Percentiles rank a stretch among this genome's conserved stretches.
phyloP scores from a whole-genome alignment of 1,140 invertebrate species.

The Drosophila bocki region DNA sequence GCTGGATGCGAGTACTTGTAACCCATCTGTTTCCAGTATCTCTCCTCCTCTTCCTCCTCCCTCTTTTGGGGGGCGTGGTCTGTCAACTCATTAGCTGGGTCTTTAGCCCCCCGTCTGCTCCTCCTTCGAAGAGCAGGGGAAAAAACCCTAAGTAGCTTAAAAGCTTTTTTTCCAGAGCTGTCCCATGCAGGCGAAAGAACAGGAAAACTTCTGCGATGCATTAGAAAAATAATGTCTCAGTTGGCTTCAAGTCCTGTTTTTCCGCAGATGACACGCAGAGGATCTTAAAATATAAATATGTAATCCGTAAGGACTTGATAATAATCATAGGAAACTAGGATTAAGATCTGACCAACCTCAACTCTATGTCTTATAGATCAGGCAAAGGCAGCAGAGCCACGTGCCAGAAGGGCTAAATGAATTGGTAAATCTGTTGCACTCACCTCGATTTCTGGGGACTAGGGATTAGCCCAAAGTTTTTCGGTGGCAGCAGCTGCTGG shows the following conservation, averaged over 20 bases:
- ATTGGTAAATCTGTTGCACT: constrained; percentile 19
- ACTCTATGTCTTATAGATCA: neutral
- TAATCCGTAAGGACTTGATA: neutral
- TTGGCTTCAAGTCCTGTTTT: neutral
- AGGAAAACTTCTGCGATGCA: constrained; percentile 17
- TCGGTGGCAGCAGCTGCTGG: constrained; percentile 7
- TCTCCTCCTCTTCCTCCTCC: neutral
- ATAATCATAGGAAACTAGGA: neutral
- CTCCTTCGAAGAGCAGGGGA: neutral
- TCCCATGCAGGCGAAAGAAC: constrained; percentile 11
- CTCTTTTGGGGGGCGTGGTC: constrained; percentile 16
- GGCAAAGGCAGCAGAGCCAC: neutral
- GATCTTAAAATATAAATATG: neutral
- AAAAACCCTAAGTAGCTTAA: constrained; percentile 37
- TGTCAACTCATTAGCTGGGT: constrained; percentile 43
- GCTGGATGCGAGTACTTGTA: neutral
- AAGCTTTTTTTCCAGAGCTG: constrained; percentile 28
- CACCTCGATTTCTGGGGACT: neutral
- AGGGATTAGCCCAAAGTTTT: constrained; percentile 39
- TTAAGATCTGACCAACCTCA: neutral
- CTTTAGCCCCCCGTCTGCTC: constrained; percentile 2
- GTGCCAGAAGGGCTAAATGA: constrained; percentile 1
- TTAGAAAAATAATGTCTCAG: constrained; percentile 27
- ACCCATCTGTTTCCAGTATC: constrained; percentile 16
- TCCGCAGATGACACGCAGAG: neutral